Base-by-base conservation (phyloP, 2,888 invertebrate genomes). In the Pseudococcus jackbeardsleyi region DNA sequence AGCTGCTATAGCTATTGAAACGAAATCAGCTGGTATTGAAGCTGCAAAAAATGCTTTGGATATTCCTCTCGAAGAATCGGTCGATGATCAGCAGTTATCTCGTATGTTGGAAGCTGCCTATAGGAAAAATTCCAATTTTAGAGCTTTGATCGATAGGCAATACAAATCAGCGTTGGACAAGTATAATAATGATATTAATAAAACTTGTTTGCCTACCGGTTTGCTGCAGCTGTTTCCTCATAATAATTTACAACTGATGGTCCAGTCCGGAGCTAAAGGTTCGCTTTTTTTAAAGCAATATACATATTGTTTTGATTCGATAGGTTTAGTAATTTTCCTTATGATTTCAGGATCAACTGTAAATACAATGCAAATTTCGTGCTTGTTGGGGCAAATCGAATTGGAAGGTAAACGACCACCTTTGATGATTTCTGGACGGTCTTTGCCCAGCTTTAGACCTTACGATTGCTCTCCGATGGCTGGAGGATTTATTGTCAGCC, bases 201-300 rank as follows among this genome's bases (percentile, higher is more conserved):
- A 95, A 90, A 94, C 94, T 0, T 98, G 98, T 91, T 93, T 99
- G 89, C 96, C 97, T 0, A 93, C 93, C 89, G 99, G 99, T 1
- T 93, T 99, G 72, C 92, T 97, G 9, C 95, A 95, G 89, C 94
- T 95, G 90, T 99, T 99, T 91, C 99, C 99, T 0, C 92, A 94
- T 22, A 99, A 99, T 91, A 98, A 98, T 92, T 93, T 99, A n/a
- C 99, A 99, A 91, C 92, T 99, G 90, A 99, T 99, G 99, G 98
- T 99, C 0, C 95, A 97, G 91, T 98, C 99, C 22, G 99, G 99
- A 89, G 99, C 99, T 0, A 99, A 99, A 92, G 99, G 88, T 88
- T 19, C 17, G 33, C 5, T 19, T 85, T 50, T 42, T 64, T n/a
- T 99, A 33, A 89, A 64, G 17, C 5, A 68, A 46, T 42, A 12